Evolutionary conservation across 2,113 vertebrate species (phyloP).

Genomic region (Chloebia gouldiae): DNA sequence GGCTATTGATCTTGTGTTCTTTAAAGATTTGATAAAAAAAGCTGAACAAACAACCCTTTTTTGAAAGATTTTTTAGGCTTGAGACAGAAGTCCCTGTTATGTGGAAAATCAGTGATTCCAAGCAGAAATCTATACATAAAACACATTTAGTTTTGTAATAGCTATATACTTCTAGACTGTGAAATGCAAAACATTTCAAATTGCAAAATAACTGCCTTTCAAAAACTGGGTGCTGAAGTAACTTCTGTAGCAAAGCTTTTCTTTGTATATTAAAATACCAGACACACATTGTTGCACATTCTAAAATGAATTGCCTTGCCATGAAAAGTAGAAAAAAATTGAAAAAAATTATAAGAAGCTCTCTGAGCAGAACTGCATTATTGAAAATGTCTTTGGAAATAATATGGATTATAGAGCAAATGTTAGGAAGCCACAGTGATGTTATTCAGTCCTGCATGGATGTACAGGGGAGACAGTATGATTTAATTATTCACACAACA

Average conservation of each 20-base stretch:
- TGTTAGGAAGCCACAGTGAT: rapidly evolving
- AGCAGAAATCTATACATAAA: neutral
- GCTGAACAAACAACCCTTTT: rapidly evolving
- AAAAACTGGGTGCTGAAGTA: neutral
- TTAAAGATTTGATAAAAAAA: neutral
- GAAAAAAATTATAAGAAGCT: neutral
- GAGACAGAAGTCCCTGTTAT: neutral
- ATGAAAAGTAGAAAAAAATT: neutral
- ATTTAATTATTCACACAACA: neutral
- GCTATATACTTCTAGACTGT: neutral
- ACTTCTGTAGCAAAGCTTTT: neutral
- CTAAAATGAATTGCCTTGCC: neutral
- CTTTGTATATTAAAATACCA: neutral
- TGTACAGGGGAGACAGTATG: neutral
- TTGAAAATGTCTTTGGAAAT: neutral
- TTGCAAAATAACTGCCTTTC: neutral
- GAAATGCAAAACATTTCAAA: neutral
- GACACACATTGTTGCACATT: neutral
- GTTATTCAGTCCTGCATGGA: neutral
- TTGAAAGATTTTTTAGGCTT: neutral
- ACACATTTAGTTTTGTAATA: neutral
- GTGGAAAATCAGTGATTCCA: neutral
- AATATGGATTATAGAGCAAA: neutral
- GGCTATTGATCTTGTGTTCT: neutral
- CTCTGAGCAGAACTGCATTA: neutral